Conservation (phyloP, 1,140 invertebrate genomes). For the Conus betulinus region DNA sequence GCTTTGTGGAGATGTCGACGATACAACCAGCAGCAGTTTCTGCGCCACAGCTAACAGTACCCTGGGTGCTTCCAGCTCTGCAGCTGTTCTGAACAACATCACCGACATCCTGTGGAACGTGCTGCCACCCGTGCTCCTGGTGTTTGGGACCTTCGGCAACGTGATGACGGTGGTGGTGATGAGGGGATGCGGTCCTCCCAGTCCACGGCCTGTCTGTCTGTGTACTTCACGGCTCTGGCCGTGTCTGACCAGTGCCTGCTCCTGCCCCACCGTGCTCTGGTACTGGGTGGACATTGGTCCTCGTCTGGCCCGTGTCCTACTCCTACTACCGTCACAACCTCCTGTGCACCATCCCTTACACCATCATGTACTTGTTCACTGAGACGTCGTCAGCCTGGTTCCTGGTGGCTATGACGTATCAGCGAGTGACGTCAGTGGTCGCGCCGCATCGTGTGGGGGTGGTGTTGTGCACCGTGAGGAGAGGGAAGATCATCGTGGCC, state of each 20-base stretch:
- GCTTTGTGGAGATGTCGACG: too few species aligned
- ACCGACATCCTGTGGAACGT: neutral
- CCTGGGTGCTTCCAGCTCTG: too few species aligned
- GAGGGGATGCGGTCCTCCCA: neutral
- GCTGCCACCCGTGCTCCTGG: neutral
- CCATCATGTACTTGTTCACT: neutral
- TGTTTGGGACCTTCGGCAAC: conserved; percentile 3
- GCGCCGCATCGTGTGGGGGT: neutral
- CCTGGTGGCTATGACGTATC: conserved; percentile 10
- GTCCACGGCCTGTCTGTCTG: neutral
- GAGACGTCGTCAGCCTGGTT: neutral
- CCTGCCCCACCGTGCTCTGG: neutral
- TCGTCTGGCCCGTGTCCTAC: neutral
- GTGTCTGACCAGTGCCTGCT: conserved; percentile 16
- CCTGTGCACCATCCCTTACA: neutral
- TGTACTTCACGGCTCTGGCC: conserved; percentile 19
- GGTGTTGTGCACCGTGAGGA: neutral
- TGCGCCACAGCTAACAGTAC: too few species aligned
- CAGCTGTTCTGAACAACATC: neutral
- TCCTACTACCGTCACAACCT: neutral
- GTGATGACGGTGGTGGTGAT: conserved; percentile 6
- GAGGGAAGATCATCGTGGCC: neutral
- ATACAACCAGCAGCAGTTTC: too few species aligned
- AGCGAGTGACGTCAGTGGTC: conserved; percentile 3
- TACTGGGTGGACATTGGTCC: neutral